Base-by-base conservation (phyloP, 2,888 invertebrate genomes). In the Noctua fimbriata region DNA sequence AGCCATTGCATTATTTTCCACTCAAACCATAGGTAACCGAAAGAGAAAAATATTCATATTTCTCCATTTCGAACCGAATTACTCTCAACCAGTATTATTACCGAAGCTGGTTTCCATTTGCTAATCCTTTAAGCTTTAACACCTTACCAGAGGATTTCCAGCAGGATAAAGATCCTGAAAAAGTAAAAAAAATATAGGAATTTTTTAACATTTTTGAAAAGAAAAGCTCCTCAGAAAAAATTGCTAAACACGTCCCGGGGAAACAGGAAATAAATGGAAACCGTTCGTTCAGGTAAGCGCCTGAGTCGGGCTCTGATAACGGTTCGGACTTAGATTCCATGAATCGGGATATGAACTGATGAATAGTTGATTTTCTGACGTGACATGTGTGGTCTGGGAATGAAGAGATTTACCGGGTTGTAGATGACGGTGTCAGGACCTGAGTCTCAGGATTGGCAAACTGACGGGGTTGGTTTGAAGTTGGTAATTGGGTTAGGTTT, bases 201-300 rank as follows among this genome's bases (percentile, higher is more conserved):
- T 81, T 76, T 78, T 72, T 60, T 47, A 77, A 76, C 77, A 78
- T 83, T 80, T 82, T 70, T 80, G 72, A 82, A 83, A 84, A 82
- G 78, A 89, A 90, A 91, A 91, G 84, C 87, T 83, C 24, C 74
- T 86, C 84, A 84, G 87, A 88, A 89, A 91, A 91, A 90, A 91
- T 89, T 73, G 89, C 88, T 87, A 89, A 90, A 89, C 89, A 89
- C 89, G 89, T 85, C 81, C 79, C 79, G 79, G 77, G 84, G 81
- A 89, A 88, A 89, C 89, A 89, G 88, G 90, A 88, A 90, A 91
- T 91, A 92, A 91, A 91, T 89, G 88, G 90, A 86, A 88, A 84
- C 88, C 88, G 85, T 91, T 89, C 90, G 87, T 88, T 87, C 91
- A 91, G 92, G 91, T 90, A 89, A 88, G 82, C 84, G 85, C 78